Conservation (phyloP, 2,113 vertebrate genomes). For the Columba janthina region DNA sequence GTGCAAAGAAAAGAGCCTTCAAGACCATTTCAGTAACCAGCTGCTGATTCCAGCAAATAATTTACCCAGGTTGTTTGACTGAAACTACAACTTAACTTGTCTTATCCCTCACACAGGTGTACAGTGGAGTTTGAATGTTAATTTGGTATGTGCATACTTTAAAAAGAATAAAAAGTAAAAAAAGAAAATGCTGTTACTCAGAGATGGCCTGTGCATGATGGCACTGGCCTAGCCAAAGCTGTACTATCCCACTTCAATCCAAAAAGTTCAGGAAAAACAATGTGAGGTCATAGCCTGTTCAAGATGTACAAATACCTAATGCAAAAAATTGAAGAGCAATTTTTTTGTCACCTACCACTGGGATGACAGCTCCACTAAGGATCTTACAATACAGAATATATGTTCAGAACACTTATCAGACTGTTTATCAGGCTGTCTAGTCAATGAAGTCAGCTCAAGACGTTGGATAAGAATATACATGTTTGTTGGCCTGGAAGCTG, state of each 20-base stretch:
- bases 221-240: neutral
- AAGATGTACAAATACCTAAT: neutral
- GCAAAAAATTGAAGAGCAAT: neutral
- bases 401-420: neutral
- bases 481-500: neutral
- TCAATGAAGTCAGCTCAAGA: neutral
- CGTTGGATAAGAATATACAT: neutral
- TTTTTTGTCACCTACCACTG: neutral
- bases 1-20: neutral
- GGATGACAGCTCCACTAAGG: neutral
- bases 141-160: neutral
- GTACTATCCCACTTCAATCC: neutral
- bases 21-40: neutral
- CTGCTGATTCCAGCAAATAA: neutral
- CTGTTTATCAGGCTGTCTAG: neutral
- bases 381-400: neutral
- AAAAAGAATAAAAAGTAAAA: neutral
- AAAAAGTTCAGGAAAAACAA: neutral
- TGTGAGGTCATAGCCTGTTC: neutral
- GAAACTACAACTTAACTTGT: neutral
- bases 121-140: neutral
- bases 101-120: neutral
- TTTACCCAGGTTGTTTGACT: neutral
- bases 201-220: neutral
- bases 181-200: neutral